Base-by-base conservation (phyloP, 1,140 invertebrate species). In the Monochamus saltuarius region DNA sequence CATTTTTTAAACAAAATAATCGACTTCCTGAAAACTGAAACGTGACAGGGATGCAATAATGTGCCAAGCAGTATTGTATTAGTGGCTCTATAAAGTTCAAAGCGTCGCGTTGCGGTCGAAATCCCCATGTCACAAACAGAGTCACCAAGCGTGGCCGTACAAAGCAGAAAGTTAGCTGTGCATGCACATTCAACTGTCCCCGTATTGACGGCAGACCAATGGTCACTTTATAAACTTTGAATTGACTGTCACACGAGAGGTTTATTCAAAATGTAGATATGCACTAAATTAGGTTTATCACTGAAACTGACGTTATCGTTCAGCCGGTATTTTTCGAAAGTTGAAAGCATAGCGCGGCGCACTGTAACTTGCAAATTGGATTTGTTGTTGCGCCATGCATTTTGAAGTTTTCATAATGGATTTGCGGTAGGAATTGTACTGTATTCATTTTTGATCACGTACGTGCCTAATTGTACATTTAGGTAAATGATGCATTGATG, bases 171-270 rank as follows among this genome's bases (percentile, higher is more conserved):
- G 59, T 65, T 62, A 45, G 59, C 51, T 61, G 59, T 56, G 55
- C 63, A 64, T 64, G 52, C 63, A 54, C 63, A 65, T 65, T 65
- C 59, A 65, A 61, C 59, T 65, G 63, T 65, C 59, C 52, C 37
- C 55, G 46, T 58, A 65, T 61, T 59, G 63, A 58, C 54, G 59
- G 46, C 63, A 42, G 50, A 47, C 59, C 63, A 62, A 62, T 59
- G 63, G 63, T 65, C 63, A 65, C 63, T 65, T 65, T 60, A 65
- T 65, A 65, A 65, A 65, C 63, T 65, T 65, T 65, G 58, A 58
- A 65, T 65, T 65, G 63, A 65, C 63, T 65, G 63, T 65, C 59
- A 62, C 43, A 56, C 43, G 45, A 56, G 59, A 34, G 59, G 43
- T 61, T 61, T 50, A 61, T 61, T 61, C 59, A 61, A 61, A 61